These are phyloP conservation scores for Myiotriccus ornatus DNA, from an alignment of 2,797 vertebrate genomes.

Conservation along the genomic window DNA sequence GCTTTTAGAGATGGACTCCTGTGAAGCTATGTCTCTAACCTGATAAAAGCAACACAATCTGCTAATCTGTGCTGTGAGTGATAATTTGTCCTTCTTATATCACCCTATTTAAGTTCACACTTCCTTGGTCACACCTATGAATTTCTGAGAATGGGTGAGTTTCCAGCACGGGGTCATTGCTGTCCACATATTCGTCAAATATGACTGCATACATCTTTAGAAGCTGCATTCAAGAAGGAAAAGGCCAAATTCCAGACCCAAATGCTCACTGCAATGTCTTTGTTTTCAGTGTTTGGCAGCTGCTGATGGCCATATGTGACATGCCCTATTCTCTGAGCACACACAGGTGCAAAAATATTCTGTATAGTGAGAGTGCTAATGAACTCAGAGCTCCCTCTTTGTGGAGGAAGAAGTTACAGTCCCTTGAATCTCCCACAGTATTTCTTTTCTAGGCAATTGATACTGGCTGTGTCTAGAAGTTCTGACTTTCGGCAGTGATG, in stretches of 20 bases:
- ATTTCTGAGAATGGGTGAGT: neutral
- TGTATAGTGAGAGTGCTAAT: accelerated
- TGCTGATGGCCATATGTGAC: accelerated
- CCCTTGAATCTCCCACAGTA: neutral
- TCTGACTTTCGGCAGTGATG: neutral
- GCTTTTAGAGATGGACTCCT: neutral
- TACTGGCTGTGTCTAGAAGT: neutral
- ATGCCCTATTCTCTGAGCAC: neutral
- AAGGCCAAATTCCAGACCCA: neutral
- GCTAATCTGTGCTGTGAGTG: neutral
- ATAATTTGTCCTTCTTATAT: neutral
- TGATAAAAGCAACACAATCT: neutral
- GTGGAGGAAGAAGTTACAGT: neutral
- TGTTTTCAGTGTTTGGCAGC: neutral
- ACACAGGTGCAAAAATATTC: neutral
- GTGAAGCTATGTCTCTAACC: neutral
- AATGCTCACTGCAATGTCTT: accelerated
- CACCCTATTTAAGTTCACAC: neutral
- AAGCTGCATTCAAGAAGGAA: neutral
- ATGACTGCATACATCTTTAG: neutral
- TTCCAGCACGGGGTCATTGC: neutral
- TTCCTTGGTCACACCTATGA: neutral
- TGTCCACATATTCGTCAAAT: neutral
- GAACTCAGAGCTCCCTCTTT: neutral
- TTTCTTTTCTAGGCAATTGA: neutral